phyloP scores from a whole-genome alignment of 2,888 invertebrate genomes.

The Agrotis clavis region DNA sequence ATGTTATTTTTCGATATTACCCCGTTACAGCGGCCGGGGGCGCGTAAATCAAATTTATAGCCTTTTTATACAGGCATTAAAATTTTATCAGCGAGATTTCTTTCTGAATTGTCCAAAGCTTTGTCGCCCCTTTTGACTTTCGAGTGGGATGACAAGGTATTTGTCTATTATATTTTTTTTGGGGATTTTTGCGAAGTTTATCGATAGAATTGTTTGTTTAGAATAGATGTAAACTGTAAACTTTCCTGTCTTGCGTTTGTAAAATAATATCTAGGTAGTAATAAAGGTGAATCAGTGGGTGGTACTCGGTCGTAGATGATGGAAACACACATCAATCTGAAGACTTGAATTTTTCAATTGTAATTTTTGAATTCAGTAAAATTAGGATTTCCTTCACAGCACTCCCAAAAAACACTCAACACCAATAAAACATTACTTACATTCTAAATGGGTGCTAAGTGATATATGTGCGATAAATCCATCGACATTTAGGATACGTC shows the following conservation, averaged over 20 bases:
- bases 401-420: slow-evolving; percentile 35
- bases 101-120: slow-evolving; percentile 86
- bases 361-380: background rate
- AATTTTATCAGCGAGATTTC: slow-evolving; percentile 90
- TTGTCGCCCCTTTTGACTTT: slow-evolving; percentile 80
- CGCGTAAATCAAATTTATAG: slow-evolving; percentile 90
- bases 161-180: slow-evolving; percentile 61
- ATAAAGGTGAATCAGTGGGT: background rate
- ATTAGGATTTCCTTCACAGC: background rate
- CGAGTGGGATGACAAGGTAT: slow-evolving; percentile 70
- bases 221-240: background rate
- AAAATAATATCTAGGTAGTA: background rate
- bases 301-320: background rate
- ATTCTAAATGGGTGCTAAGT: slow-evolving; percentile 60
- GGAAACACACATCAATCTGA: background rate
- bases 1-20: slow-evolving; percentile 90
- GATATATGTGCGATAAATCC: slow-evolving; percentile 62
- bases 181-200: slow-evolving; percentile 22
- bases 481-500: slow-evolving; percentile 72
- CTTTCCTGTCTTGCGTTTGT: no score
- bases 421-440: slow-evolving; percentile 25
- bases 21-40: slow-evolving; percentile 85
- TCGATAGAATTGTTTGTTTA: background rate
- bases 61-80: slow-evolving; percentile 90
- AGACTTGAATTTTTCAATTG: no score